Base-by-base conservation (phyloP, 2,113 vertebrate species). In the Catharus fuscescens region DNA sequence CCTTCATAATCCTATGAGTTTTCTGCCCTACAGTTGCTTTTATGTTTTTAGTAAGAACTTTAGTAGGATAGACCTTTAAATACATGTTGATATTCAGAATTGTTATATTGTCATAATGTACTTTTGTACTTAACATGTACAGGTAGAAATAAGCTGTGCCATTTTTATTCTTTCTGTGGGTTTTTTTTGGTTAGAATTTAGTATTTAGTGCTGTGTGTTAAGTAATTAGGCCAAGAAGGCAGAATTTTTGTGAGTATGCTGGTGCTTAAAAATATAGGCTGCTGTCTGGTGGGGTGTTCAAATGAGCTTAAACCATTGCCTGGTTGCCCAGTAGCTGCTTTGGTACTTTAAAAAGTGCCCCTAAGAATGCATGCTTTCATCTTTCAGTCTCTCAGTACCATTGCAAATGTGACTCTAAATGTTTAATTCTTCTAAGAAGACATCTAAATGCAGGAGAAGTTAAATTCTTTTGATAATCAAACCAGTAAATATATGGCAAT, bases 1-100 rank as follows among this genome's bases (percentile, higher is more conserved):
- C 61, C 82, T 93, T 93, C 69, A 66, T 92, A 92, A 92, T 89
- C 72, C 70, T 89, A 0, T 74, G 76, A 90, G 64, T 84, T 94
- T 93, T 94, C 60, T 92, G 69, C 69, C 38, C 93, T 77, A 80
- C 59, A 91, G 34, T 54, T 79, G 42, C 56, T 79, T 85, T 47
- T 50, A 57, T 81, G 20, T 36, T 91, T 95, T 92, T 65, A 61
- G n/a, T 65, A 47, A 81, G 66, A 57, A 36, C 36, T 86, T 92
- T 48, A 64, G 36, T 91, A 54, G 34, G 71, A 85, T 62, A 77
- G 15, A 70, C 32, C 53, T 82, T 94, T 65, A 88, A 95, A 77
- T 76, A 60, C 14, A 6, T 73, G 67, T 25, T 2, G 1, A 60
- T 86, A 70, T 44, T n/a, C 77, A 42, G 56, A 67, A 86, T 21